Evolutionary conservation across 2,113 vertebrate genomes (phyloP).

Genomic region (Phaethon lepturus): DNA sequence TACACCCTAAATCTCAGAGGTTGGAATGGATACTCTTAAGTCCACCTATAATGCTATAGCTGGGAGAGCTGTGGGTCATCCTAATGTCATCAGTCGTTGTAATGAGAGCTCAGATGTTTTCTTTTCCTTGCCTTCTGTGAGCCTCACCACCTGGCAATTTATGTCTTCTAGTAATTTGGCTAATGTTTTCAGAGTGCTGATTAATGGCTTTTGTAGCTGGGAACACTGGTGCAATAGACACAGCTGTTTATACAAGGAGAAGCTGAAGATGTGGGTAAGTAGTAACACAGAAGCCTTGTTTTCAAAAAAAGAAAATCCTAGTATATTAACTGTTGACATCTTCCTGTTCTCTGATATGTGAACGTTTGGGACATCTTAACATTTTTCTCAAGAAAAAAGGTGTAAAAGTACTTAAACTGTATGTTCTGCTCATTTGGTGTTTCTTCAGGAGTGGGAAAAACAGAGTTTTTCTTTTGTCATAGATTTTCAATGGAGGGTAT

Average conservation of each 20-base stretch:
- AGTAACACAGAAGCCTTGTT: background rate
- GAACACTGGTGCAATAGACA: background rate
- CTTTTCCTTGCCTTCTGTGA: background rate
- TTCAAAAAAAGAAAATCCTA: background rate
- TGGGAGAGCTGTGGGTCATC: background rate
- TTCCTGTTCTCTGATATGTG: background rate
- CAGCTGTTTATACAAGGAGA: background rate
- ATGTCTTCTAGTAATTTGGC: background rate
- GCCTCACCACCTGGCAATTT: background rate
- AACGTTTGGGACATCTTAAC: background rate
- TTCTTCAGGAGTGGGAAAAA: background rate
- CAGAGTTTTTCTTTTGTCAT: no score
- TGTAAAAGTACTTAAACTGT: background rate
- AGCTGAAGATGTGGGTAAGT: background rate
- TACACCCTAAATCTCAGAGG: background rate
- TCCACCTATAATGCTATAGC: background rate
- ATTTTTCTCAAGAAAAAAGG: background rate
- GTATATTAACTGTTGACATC: background rate
- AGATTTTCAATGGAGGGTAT: background rate
- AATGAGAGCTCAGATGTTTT: background rate
- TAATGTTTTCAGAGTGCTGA: background rate
- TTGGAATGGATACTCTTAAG: rapidly evolving
- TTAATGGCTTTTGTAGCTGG: background rate
- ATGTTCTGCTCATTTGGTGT: background rate
- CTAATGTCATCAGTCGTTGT: background rate